Evolutionary conservation across 2,888 invertebrate species (phyloP).

Genomic region (Slavum lentiscoides): DNA sequence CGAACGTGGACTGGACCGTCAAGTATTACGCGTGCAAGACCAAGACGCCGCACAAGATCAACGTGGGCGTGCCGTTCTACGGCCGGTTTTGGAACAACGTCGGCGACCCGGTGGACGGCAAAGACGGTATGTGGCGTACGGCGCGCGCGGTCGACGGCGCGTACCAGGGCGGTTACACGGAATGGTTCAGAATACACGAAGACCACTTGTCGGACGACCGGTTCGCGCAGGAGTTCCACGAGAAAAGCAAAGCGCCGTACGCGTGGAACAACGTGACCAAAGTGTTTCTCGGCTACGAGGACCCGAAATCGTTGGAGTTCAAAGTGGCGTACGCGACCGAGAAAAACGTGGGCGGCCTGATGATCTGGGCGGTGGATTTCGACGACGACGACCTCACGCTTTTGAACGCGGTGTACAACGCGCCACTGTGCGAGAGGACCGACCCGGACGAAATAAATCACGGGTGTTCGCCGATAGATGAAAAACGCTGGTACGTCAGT

Average conservation of each 20-base stretch:
- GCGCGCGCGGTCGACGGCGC: constrained; percentile 48
- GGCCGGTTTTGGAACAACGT: constrained; percentile 55
- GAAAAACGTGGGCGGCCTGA: constrained; percentile 54
- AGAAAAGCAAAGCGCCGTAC: constrained; percentile 53
- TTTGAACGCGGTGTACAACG: constrained; percentile 46
- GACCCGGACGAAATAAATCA: constrained; percentile 51
- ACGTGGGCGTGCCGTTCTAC: constrained; percentile 55
- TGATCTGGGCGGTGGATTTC: constrained; percentile 55
- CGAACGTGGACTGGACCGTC: constrained; percentile 54
- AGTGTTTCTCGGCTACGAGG: constrained; percentile 54
- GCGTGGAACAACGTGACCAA: constrained; percentile 53
- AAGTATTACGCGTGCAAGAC: constrained; percentile 54
- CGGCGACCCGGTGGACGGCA: constrained; percentile 50
- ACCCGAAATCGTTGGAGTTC: constrained; percentile 47
- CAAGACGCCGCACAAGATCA: constrained; percentile 54
- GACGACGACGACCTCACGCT: constrained; percentile 54
- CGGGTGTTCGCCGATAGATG: constrained; percentile 55
- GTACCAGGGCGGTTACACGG: constrained; percentile 54
- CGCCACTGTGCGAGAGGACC: constrained; percentile 49
- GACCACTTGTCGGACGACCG: constrained; percentile 50
- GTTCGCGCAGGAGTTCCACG: constrained; percentile 51
- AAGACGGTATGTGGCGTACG: constrained; percentile 54
- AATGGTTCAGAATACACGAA: constrained; percentile 52
- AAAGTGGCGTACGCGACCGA: constrained; percentile 54
- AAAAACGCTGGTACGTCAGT: constrained; percentile 52